A percentile compares a stretch with the other conserved stretches of the same genome.
Conservation (phyloP, 2,113 vertebrate genomes). For the Piaya cayana region DNA sequence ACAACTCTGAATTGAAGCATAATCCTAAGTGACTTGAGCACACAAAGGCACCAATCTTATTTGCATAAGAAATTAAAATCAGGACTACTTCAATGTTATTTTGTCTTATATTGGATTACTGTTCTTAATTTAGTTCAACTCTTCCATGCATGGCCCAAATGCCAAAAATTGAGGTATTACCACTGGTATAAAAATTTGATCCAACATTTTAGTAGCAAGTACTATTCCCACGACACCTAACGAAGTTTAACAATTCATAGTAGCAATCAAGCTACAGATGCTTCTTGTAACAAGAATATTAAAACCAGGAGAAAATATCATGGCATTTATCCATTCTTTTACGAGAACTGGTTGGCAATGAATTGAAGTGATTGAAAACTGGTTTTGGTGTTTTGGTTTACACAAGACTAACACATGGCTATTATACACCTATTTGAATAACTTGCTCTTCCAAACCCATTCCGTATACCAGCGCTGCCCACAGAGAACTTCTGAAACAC, state of each 20-base stretch:
- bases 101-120: background rate
- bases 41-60: background rate
- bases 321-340: constrained; percentile 33
- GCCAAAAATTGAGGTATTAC: constrained; percentile 46
- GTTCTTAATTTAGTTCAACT: background rate
- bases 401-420: background rate
- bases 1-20: background rate
- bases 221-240: constrained; percentile 40
- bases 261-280: constrained; percentile 63
- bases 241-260: constrained; percentile 51
- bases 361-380: constrained; percentile 6
- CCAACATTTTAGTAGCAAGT: constrained; percentile 68
- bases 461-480: background rate
- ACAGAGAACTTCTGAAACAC: background rate
- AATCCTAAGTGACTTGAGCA: background rate
- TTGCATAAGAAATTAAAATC: background rate
- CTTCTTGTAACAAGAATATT: constrained; percentile 51
- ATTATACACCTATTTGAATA: background rate
- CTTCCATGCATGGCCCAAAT: background rate
- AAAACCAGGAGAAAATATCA: constrained; percentile 29
- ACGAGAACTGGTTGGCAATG: constrained; percentile 15
- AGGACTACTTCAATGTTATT: background rate
- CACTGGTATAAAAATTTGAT: constrained; percentile 55
- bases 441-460: background rate
- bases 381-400: background rate